Conservation (phyloP, 2,113 vertebrate genomes). For the Pelusios castaneus region DNA sequence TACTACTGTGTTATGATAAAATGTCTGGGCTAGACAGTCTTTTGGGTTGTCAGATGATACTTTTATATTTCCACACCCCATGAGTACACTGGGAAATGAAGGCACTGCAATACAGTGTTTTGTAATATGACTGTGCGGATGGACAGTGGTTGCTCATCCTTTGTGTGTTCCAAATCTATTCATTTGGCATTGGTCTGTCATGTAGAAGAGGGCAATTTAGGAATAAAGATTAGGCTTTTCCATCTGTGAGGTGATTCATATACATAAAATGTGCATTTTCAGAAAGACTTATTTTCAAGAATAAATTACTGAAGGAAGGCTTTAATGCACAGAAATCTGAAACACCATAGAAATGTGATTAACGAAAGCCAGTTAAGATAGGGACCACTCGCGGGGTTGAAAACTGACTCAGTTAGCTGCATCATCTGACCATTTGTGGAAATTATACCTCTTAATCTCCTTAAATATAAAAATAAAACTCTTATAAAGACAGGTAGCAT, state of each 20-base stretch:
- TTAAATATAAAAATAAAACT: not conserved
- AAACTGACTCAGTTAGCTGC: not conserved
- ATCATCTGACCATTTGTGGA: not conserved
- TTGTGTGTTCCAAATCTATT: not conserved
- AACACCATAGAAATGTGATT: not conserved
- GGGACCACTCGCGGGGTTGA: not conserved
- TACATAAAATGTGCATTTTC: constrained; percentile 55
- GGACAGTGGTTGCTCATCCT: not conserved
- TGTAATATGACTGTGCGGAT: not conserved
- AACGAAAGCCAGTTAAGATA: not conserved
- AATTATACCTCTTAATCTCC: not conserved
- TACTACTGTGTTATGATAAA: not conserved
- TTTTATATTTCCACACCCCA: not conserved
- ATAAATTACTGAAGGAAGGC: not conserved
- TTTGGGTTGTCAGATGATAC: not conserved
- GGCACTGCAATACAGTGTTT: not conserved
- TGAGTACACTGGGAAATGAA: not conserved
- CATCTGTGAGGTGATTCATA: constrained; percentile 60
- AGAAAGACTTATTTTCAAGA: constrained; percentile 6
- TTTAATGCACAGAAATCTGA: not conserved
- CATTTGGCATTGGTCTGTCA: constrained; percentile 8
- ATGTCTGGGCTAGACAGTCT: not conserved
- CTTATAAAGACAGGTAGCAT: not conserved
- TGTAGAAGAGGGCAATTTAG: constrained; percentile 27
- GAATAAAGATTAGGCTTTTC: constrained; percentile 49